These are phyloP conservation scores for Hemicentrotus pulcherrimus DNA, from an alignment of 35 echinoderm and acorn worm genomes.

Conservation along the genomic window DNA sequence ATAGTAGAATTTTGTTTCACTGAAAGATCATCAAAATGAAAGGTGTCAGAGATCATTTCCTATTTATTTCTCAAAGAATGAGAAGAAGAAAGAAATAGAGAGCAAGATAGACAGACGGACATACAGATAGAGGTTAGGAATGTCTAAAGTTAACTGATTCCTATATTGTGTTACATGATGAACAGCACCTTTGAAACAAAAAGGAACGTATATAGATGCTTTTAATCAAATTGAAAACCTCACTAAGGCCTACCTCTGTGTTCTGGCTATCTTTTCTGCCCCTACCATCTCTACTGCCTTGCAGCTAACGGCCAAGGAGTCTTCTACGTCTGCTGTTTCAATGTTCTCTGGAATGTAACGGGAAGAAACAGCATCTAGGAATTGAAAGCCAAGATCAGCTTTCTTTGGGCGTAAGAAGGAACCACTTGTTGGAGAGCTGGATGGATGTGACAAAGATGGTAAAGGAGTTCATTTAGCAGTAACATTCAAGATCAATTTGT, in stretches of 20 bases:
- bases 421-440: constrained; percentile 77
- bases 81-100: too few relatives aligned
- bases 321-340: constrained; percentile 80
- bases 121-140: too few relatives aligned
- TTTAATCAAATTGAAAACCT: too few relatives aligned
- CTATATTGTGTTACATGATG: too few relatives aligned
- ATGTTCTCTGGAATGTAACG: constrained; percentile 79
- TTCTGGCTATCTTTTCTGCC: constrained; percentile 69
- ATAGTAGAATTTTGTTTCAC: too few relatives aligned
- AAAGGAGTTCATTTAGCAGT: background rate
- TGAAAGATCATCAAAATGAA: too few relatives aligned
- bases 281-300: constrained; percentile 90
- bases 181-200: too few relatives aligned
- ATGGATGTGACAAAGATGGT: background rate
- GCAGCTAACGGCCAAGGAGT: constrained; percentile 56
- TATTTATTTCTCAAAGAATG: too few relatives aligned
- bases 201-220: too few relatives aligned
- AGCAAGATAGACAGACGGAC: too few relatives aligned
- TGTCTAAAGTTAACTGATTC: too few relatives aligned
- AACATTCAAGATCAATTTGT: background rate
- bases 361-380: constrained; percentile 65
- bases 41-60: background rate
- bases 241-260: constrained; percentile 72
- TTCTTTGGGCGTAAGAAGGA: constrained; percentile 93
- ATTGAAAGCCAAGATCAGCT: constrained; percentile 71